phyloP scores from a whole-genome alignment of 2,888 invertebrate genomes.

The Leptinotarsa juncta region DNA sequence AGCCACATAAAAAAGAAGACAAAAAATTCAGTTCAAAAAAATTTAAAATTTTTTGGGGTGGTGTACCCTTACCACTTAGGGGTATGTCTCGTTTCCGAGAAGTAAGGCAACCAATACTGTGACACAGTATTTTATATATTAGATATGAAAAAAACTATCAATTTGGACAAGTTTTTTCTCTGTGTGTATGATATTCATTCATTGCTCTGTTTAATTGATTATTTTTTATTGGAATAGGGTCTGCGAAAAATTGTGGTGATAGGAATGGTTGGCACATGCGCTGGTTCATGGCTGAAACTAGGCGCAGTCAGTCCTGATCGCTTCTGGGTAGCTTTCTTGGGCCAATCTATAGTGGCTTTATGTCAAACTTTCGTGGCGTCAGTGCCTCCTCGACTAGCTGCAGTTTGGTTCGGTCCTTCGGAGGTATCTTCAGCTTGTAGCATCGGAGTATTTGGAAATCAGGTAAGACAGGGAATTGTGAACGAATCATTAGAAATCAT shows the following conservation, averaged over 20 bases:
- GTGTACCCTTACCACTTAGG: too few relatives aligned
- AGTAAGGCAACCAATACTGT: too few relatives aligned
- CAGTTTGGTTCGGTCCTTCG: conserved; percentile 97
- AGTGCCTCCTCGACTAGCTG: conserved; percentile 92
- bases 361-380: conserved; percentile 95
- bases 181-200: too few relatives aligned
- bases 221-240: conserved; percentile 71
- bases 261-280: conserved; percentile 86
- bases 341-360: conserved; percentile 87
- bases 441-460: conserved; percentile 98
- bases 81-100: too few relatives aligned
- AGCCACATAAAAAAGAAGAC: too few relatives aligned
- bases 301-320: conserved; percentile 85
- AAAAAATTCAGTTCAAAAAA: too few relatives aligned
- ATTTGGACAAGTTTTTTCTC: too few relatives aligned
- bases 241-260: conserved; percentile 83
- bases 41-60: too few relatives aligned
- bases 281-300: conserved; percentile 93
- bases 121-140: too few relatives aligned
- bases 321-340: conserved; percentile 89
- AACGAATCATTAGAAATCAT: too few relatives aligned
- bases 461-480: conserved; percentile 71
- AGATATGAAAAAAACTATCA: too few relatives aligned
- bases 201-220: too few relatives aligned
- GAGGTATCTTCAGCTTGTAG: conserved; percentile 98